Base-by-base conservation (phyloP, 2,888 invertebrate genomes). In the Ditula angustiorana region DNA sequence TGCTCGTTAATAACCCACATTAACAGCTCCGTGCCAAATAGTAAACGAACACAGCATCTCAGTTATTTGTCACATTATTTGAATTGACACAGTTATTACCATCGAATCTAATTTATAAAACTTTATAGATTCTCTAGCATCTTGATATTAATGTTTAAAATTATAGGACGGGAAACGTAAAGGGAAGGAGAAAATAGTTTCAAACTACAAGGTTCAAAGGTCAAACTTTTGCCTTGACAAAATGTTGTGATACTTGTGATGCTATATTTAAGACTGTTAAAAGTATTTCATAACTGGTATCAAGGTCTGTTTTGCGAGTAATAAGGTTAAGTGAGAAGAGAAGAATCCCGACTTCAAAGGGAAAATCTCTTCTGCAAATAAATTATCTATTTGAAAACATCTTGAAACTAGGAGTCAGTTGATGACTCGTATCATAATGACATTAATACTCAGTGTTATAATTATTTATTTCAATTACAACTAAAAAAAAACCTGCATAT, bases 241-340 rank as follows among this genome's bases (percentile, higher is more conserved):
- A n/a, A n/a, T n/a, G n/a, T n/a, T n/a, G n/a, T 68, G 71, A n/a
- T n/a, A n/a, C n/a, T 75, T 77, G 75, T 80, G 78, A 76, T 79
- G 75, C 71, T 81, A 76, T 76, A 46, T 16, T 44, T 33, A 19
- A 78, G 80, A 58, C 24, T 24, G 37, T 19, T 78, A 76, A 81
- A 63, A 72, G 67, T 71, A 71, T 74, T 77, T 57, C 75, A 68
- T 74, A 73, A 74, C 74, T 68, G 69, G 49, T 68, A 70, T 76
- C 78, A 84, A 82, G 81, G 81, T 71, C 75, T 74, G 62, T 72
- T 67, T 58, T 30, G 44, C 30, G 24, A 63, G 72, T 66, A 71
- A 68, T 47, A 10, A 13, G 11, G 23, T 13, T 41, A 16, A 56
- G 44, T 53, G 30, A 53, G 30, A 53, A 21, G 10, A 47, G 37